phyloP scores from a whole-genome alignment of 2,888 invertebrate species.

The Eupithecia abbreviata region DNA sequence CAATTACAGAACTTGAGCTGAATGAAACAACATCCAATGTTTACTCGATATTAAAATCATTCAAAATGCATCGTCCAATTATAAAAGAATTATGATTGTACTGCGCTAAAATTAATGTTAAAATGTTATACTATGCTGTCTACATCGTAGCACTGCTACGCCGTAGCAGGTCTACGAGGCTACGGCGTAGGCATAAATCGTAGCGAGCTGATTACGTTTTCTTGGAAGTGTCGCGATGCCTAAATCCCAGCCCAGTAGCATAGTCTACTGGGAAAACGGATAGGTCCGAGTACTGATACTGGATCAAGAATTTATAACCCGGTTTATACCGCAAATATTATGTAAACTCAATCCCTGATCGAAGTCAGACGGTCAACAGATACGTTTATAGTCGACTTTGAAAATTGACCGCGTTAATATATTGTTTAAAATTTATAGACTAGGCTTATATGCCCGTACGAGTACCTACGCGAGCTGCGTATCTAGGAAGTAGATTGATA shows the following conservation, averaged over 20 bases:
- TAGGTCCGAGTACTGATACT: neutral
- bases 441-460: no score
- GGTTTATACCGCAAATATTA: neutral
- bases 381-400: neutral
- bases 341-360: neutral
- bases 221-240: neutral
- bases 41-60: neutral
- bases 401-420: neutral
- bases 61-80: neutral
- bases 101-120: neutral
- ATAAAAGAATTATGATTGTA: neutral
- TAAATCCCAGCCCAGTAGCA: neutral
- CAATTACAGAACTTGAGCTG: neutral
- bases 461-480: neutral
- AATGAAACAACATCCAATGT: neutral
- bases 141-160: slow-evolving; percentile 2
- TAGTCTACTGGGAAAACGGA: neutral
- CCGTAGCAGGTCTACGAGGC: slow-evolving; percentile 1
- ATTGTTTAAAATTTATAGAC: neutral
- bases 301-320: neutral
- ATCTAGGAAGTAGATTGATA: neutral
- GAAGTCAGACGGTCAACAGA: neutral
- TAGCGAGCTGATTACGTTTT: neutral
- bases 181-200: slow-evolving; percentile 10
- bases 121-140: neutral